phyloP scores from a whole-genome alignment of 2,888 invertebrate genomes.

The Tenthredo distinguenda region DNA sequence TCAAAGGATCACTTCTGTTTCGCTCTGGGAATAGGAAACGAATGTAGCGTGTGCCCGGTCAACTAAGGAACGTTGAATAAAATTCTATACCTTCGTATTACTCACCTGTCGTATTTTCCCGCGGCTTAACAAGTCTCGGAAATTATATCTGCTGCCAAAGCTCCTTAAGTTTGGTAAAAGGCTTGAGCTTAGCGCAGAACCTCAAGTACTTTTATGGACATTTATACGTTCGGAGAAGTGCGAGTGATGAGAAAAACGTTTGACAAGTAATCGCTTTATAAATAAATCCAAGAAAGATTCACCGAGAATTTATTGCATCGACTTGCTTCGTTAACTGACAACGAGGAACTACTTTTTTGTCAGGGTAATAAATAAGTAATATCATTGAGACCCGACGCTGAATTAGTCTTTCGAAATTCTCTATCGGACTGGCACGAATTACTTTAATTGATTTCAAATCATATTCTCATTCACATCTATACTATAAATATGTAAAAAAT shows the following conservation, averaged over 20 bases:
- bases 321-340: not conserved
- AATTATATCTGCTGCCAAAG: not conserved
- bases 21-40: not conserved
- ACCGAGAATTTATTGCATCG: not conserved
- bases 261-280: not conserved
- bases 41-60: not conserved
- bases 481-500: not conserved
- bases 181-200: not conserved
- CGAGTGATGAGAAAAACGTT: not conserved
- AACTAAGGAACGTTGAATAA: not conserved
- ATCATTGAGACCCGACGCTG: not conserved
- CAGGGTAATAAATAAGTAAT: not conserved
- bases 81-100: not conserved
- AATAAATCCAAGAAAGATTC: not conserved
- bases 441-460: not conserved
- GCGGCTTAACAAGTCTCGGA: not conserved
- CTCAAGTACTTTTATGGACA: not conserved
- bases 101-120: not conserved
- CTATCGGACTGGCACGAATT: not conserved
- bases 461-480: not conserved
- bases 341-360: not conserved
- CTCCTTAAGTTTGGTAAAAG: not conserved
- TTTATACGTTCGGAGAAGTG: not conserved
- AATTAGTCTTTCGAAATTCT: not conserved
- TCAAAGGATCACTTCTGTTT: conserved; percentile 19